Evolutionary conservation across 2,113 vertebrate species (phyloP).

Genomic region (Phycodurus eques): DNA sequence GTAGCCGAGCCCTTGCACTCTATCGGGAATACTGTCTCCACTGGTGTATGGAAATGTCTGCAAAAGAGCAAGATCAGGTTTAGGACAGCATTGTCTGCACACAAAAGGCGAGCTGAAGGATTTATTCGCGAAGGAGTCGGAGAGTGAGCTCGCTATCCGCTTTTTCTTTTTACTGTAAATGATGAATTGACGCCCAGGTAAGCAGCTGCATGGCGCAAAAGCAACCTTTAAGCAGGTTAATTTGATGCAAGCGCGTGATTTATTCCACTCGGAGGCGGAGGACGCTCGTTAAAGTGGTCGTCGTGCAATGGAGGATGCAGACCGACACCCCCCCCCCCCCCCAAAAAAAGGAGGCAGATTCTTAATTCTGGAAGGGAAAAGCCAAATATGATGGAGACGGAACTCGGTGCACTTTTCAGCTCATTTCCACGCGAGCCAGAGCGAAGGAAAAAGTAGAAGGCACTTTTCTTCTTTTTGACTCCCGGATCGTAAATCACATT

Average conservation of each 20-base stretch:
- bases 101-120: slow-evolving; percentile 91
- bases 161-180: slow-evolving; percentile 48
- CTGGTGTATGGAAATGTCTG: slow-evolving; percentile 93
- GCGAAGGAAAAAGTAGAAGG: slow-evolving; percentile 58
- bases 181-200: slow-evolving; percentile 99
- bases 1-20: slow-evolving; percentile 95
- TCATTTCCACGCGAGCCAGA: slow-evolving; percentile 68
- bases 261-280: slow-evolving; percentile 77
- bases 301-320: slow-evolving; percentile 54
- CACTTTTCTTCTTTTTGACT: slow-evolving; percentile 81
- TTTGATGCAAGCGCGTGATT: slow-evolving; percentile 82
- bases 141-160: background rate
- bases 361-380: slow-evolving; percentile 63
- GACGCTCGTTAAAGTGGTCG: slow-evolving; percentile 79
- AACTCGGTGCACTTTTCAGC: slow-evolving; percentile 59
- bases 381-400: slow-evolving; percentile 69
- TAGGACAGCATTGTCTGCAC: slow-evolving; percentile 93
- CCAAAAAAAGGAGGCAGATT: slow-evolving; percentile 28
- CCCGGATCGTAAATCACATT: slow-evolving; percentile 88
- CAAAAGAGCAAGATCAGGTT: slow-evolving; percentile 97
- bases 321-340: slow-evolving; percentile 24
- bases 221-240: slow-evolving; percentile 88
- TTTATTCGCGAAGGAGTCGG: slow-evolving; percentile 73
- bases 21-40: slow-evolving; percentile 97
- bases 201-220: slow-evolving; percentile 91